These are phyloP conservation scores for Indicator indicator DNA, from an alignment of 2,113 vertebrate genomes.

Conservation along the genomic window DNA sequence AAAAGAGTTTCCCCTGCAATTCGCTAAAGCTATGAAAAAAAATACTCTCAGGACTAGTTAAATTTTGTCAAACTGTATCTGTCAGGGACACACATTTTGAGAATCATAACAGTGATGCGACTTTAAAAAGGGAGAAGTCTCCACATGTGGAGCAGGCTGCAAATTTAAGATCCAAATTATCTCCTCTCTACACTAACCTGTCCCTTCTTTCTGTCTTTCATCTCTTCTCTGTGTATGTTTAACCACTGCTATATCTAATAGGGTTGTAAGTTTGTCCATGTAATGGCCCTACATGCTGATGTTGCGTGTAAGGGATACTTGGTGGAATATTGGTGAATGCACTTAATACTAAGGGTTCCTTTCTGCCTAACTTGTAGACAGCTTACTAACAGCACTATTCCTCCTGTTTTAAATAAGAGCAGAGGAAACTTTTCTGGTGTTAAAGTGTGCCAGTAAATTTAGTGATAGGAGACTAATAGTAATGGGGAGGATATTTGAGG, in stretches of 20 bases:
- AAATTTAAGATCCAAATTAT: not conserved
- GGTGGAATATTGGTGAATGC: not conserved
- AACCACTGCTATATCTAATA: not conserved
- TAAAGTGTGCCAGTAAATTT: not conserved
- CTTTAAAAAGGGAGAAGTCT: not conserved
- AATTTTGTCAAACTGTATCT: not conserved
- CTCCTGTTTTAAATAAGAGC: not conserved
- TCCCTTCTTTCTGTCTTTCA: not conserved
- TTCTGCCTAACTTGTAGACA: not conserved
- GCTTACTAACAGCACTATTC: not conserved
- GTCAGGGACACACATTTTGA: not conserved
- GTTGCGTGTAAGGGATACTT: not conserved
- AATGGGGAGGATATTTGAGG: not conserved
- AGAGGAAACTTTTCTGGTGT: not conserved
- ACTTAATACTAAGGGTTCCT: not conserved
- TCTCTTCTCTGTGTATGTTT: not conserved
- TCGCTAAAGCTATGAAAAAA: not conserved
- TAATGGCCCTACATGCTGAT: not conserved
- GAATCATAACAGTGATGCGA: accelerated
- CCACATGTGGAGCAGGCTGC: not conserved
- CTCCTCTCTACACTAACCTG: not conserved
- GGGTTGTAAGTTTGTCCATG: accelerated
- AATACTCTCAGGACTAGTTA: not conserved
- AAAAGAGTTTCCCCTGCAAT: not conserved
- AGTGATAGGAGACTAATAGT: not conserved